A percentile compares a stretch with the other conserved stretches of the same genome.
Evolutionary conservation across 2,888 invertebrate genomes (phyloP).

Genomic region (Muscina levida): DNA sequence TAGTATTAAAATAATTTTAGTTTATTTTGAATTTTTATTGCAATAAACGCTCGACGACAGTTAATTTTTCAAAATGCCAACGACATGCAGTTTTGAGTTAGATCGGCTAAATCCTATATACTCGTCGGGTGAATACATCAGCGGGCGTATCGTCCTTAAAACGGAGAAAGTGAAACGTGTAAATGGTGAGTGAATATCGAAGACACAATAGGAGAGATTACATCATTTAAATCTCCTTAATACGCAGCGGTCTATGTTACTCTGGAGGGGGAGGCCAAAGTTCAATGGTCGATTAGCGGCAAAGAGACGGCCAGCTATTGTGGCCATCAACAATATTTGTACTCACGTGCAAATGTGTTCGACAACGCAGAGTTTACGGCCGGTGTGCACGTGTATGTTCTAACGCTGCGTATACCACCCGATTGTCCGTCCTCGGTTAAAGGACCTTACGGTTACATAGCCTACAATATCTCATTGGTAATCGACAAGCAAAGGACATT

Average conservation of each 20-base stretch:
- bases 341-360: constrained; percentile 74
- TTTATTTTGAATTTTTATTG: background rate
- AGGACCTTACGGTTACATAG: constrained; percentile 86
- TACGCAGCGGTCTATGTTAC: constrained; percentile 75
- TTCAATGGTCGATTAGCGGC: constrained; percentile 77
- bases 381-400: constrained; percentile 85
- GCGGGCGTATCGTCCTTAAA: constrained; percentile 74
- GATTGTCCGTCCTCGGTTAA: constrained; percentile 89
- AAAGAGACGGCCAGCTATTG: constrained; percentile 75
- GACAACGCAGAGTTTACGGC: constrained; percentile 74
- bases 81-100: constrained; percentile 76
- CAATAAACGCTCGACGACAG: background rate
- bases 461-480: constrained; percentile 88
- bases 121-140: constrained; percentile 75
- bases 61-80: constrained; percentile 70
- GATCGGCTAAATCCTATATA: constrained; percentile 75
- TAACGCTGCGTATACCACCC: constrained; percentile 83
- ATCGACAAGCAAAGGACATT: constrained; percentile 92
- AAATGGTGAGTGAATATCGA: constrained; percentile 69
- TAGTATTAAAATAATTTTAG: constrained; percentile 19
- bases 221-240: background rate
- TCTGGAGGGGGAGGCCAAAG: constrained; percentile 76
- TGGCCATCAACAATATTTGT: constrained; percentile 76
- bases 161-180: constrained; percentile 76
- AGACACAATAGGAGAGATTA: background rate